A percentile compares a stretch with the other conserved stretches of the same genome.
Conservation (phyloP, 1,140 invertebrate species). For the Caenorhabditis brenneri region DNA sequence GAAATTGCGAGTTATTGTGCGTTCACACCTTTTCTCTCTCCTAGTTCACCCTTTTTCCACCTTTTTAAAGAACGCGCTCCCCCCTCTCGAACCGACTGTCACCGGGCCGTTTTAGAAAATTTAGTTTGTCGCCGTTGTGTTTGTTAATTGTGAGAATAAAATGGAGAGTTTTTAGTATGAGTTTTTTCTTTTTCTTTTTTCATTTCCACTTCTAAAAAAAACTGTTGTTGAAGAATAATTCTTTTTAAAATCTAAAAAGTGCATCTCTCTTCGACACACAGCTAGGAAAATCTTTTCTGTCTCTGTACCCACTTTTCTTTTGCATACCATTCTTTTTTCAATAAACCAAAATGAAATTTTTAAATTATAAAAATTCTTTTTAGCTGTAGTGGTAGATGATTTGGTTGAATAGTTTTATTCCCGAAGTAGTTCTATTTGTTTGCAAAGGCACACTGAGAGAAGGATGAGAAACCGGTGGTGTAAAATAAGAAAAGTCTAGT, state of each 20-base stretch:
- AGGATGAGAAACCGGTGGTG: neutral
- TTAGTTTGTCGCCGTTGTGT: constrained; percentile 9
- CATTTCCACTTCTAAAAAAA: neutral
- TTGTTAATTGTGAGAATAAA: constrained; percentile 42
- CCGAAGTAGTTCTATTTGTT: neutral
- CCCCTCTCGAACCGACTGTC: neutral
- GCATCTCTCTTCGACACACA: neutral
- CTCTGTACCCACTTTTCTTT: neutral
- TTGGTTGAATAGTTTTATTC: neutral
- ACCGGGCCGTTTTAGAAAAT: neutral
- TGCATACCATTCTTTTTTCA: neutral
- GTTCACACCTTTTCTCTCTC: neutral
- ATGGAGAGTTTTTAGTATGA: constrained; percentile 30
- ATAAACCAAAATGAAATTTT: too few species aligned
- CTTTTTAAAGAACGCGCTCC: neutral
- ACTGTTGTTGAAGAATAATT: neutral
- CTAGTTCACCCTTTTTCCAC: neutral
- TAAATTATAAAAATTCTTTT: too few species aligned
- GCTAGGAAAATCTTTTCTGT: neutral
- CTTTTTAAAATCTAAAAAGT: neutral
- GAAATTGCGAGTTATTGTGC: constrained; percentile 78
- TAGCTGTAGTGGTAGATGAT: too few species aligned
- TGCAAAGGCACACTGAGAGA: neutral
- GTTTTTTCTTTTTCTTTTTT: neutral
- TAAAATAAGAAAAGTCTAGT: neutral